These are phyloP conservation scores for Myioborus miniatus DNA, from an alignment of 2,797 vertebrate genomes.

Conservation along the genomic window DNA sequence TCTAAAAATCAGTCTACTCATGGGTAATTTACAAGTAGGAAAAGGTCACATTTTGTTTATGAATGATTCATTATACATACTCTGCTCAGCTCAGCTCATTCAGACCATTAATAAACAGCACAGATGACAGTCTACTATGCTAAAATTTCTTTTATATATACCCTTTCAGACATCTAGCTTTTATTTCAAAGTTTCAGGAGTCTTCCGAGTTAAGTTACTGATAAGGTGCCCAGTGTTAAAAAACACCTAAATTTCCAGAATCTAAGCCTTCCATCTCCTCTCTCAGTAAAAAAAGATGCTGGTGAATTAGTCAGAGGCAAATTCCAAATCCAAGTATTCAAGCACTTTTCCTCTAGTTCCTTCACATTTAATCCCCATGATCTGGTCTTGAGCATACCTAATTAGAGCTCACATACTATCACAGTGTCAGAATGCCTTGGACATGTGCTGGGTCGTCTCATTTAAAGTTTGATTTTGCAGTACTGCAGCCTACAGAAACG, in stretches of 20 bases:
- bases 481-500: background rate
- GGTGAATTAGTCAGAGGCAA: background rate
- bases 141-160: background rate
- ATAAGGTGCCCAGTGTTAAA: background rate
- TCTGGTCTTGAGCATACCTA: background rate
- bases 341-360: background rate
- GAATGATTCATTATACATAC: conserved; percentile 30
- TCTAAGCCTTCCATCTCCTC: background rate
- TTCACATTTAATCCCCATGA: background rate
- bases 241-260: background rate
- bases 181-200: background rate
- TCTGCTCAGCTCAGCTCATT: background rate
- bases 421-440: background rate
- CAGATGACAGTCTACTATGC: background rate
- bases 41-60: conserved; percentile 27
- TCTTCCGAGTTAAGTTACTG: background rate
- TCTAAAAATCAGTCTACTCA: conserved; percentile 26
- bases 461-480: background rate
- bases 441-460: background rate
- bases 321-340: background rate
- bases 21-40: conserved; percentile 41
- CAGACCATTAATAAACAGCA: conserved; percentile 9
- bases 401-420: background rate
- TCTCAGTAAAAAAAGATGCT: background rate
- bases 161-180: background rate